Evolutionary conservation across 2,113 vertebrate genomes (phyloP).

Genomic region (cattle (Bos taurus)): DNA sequence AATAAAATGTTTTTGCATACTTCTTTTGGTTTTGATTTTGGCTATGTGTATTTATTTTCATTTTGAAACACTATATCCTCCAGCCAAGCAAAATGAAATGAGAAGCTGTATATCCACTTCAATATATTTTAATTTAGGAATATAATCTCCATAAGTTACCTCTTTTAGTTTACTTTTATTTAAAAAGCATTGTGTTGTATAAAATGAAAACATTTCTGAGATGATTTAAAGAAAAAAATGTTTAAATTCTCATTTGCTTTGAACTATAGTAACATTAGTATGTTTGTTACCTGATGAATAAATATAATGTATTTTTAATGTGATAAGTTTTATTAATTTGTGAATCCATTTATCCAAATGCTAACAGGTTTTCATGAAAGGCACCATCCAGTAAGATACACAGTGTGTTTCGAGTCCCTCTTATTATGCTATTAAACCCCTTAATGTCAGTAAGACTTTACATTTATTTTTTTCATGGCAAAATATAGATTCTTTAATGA

Average conservation of each 20-base stretch:
- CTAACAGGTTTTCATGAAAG: background rate
- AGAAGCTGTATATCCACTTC: slow-evolving; percentile 21
- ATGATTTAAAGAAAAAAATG: slow-evolving; percentile 29
- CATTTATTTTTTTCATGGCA: background rate
- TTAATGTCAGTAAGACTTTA: background rate
- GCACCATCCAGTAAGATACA: background rate
- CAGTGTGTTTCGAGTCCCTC: background rate
- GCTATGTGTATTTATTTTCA: slow-evolving; percentile 68
- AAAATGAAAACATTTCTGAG: slow-evolving; percentile 27
- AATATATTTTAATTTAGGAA: slow-evolving; percentile 23
- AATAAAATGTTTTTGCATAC: slow-evolving; percentile 85
- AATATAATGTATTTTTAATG: slow-evolving; percentile 12
- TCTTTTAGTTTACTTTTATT: slow-evolving; percentile 8
- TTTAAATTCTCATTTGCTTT: slow-evolving; percentile 18
- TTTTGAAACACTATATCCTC: slow-evolving; percentile 18
- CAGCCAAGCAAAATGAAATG: slow-evolving; percentile 24
- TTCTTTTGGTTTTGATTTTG: slow-evolving; percentile 61
- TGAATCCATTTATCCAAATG: background rate
- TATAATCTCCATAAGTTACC: slow-evolving; percentile 13
- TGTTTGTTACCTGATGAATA: slow-evolving; percentile 12
- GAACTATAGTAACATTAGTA: background rate
- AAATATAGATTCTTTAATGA: background rate
- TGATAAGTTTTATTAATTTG: slow-evolving; percentile 22
- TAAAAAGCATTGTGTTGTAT: slow-evolving; percentile 14
- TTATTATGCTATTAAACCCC: background rate